A percentile compares a stretch with the other conserved stretches of the same genome.
Evolutionary conservation across 2,113 vertebrate genomes (phyloP).

Genomic region (Engystomops pustulosus): DNA sequence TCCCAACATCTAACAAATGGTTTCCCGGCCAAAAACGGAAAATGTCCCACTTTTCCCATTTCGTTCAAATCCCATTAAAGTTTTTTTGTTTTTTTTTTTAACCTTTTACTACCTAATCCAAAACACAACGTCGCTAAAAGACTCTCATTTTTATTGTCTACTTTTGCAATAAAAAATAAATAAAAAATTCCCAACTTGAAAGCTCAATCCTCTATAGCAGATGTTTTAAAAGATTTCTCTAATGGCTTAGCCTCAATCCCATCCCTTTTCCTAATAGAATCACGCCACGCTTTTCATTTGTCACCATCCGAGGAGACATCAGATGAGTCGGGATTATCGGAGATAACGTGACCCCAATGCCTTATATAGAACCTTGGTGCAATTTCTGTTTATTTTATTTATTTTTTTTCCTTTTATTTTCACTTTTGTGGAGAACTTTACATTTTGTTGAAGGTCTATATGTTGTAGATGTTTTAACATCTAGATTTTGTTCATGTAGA

Average conservation of each 20-base stretch:
- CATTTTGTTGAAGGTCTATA: background rate
- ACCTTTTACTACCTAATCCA: too few species aligned
- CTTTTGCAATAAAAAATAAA: too few species aligned
- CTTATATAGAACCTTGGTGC: conserved; percentile 52
- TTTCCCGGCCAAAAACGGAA: too few species aligned
- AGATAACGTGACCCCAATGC: conserved; percentile 8
- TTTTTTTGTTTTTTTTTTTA: too few species aligned
- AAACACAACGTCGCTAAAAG: background rate
- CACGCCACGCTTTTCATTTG: conserved; percentile 36
- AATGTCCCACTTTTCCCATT: too few species aligned
- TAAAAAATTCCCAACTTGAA: background rate
- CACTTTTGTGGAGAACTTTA: background rate
- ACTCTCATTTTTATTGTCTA: too few species aligned
- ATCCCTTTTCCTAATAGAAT: conserved; percentile 47
- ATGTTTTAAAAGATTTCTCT: conserved; percentile 43
- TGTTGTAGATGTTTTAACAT: conserved; percentile 29
- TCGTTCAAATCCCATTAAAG: too few species aligned
- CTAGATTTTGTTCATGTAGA: background rate
- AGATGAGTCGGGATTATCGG: conserved; percentile 21
- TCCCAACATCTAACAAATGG: too few species aligned
- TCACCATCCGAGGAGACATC: conserved; percentile 32
- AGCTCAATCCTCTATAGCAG: conserved; percentile 37
- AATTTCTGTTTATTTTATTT: conserved; percentile 22
- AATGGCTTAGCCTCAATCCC: conserved; percentile 35
- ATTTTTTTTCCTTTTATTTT: background rate